Evolutionary conservation across 2,888 invertebrate species (phyloP).

Genomic region (Crioceris asparagi): DNA sequence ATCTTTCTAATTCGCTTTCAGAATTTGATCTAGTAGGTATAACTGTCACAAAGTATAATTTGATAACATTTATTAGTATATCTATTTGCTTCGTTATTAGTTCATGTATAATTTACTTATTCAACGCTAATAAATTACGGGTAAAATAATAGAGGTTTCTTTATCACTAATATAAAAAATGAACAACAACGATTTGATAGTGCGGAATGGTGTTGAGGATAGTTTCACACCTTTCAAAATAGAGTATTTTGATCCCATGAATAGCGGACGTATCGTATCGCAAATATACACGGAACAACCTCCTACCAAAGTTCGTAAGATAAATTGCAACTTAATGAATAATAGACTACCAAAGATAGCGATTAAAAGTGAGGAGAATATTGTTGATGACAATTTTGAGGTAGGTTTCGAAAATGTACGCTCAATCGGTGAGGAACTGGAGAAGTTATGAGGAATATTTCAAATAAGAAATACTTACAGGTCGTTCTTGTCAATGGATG

Average conservation of each 20-base stretch:
- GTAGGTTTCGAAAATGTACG: conserved; percentile 7
- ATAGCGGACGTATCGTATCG: conserved; percentile 23
- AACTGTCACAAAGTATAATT: no score
- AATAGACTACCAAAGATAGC: conserved; percentile 33
- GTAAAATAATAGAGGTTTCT: no score
- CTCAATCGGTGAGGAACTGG: conserved; percentile 14
- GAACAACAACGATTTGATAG: conserved; percentile 19
- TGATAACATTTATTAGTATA: no score
- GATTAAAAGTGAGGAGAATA: conserved; percentile 30
- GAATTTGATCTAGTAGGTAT: no score
- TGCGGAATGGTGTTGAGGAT: conserved; percentile 18
- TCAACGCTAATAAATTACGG: no score
- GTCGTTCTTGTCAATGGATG: conserved; percentile 36
- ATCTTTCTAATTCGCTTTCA: no score
- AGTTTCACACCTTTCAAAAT: conserved; percentile 20
- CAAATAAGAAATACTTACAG: conserved; percentile 30
- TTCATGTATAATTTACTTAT: no score
- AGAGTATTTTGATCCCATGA: conserved; percentile 22
- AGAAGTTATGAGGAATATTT: not conserved
- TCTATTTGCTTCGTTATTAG: no score
- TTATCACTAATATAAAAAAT: conserved; percentile 13
- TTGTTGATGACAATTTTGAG: not conserved
- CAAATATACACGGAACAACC: conserved; percentile 20
- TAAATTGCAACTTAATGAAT: conserved; percentile 21
- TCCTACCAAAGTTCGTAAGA: conserved; percentile 22